phyloP scores from a whole-genome alignment of 2,113 vertebrate species.

The Notarius lentiginosus region DNA sequence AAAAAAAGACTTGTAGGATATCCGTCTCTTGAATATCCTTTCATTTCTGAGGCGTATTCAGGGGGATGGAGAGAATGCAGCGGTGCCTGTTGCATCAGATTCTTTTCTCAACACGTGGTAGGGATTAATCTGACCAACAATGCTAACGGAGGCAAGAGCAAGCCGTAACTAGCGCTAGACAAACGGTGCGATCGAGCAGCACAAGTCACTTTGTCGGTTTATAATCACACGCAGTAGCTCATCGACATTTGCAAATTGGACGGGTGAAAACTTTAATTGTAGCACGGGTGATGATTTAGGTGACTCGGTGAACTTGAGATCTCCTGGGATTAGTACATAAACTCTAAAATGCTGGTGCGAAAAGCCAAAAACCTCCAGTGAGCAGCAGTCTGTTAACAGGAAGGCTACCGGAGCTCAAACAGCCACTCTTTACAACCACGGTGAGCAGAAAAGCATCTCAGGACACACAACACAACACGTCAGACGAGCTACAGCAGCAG shows the following conservation, averaged over 20 bases:
- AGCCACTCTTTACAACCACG: not conserved
- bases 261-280: not conserved
- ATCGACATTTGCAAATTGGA: not conserved
- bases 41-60: slow-evolving; percentile 21
- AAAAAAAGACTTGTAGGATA: not conserved
- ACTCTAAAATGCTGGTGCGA: not conserved
- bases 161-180: not conserved
- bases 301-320: not conserved
- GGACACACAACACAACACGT: not conserved
- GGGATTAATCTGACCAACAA: not conserved
- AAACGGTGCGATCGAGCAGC: not conserved
- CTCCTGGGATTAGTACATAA: not conserved
- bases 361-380: not conserved
- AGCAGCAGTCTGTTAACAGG: not conserved
- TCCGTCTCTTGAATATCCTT: slow-evolving; percentile 7
- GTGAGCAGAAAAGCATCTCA: not conserved
- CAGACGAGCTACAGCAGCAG: not conserved
- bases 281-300: not conserved
- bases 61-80: not conserved
- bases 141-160: not conserved
- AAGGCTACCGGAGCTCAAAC: not conserved
- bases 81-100: not conserved
- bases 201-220: not conserved
- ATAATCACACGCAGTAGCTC: not conserved
- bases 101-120: not conserved